Conservation (phyloP, 1,140 invertebrate genomes). For the Himalopsyche phryganea region DNA sequence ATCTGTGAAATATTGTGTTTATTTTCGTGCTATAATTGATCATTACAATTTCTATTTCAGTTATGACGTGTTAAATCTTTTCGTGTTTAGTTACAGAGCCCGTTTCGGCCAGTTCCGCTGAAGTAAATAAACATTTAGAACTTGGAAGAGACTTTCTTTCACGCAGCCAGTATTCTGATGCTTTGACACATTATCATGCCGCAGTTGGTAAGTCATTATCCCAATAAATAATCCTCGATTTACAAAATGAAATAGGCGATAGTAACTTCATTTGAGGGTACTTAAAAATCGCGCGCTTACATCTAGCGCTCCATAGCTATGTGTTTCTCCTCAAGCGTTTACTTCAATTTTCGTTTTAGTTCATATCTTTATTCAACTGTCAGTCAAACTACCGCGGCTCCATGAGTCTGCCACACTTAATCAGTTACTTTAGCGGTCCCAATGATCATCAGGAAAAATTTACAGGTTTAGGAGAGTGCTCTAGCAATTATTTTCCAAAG, state of each 20-base stretch:
- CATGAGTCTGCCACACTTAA: too few relatives aligned
- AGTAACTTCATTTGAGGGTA: too few relatives aligned
- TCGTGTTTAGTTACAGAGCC: constrained; percentile 55
- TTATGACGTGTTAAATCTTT: constrained; percentile 17
- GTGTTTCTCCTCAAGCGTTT: too few relatives aligned
- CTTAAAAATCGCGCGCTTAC: too few relatives aligned
- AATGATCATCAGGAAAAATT: too few relatives aligned
- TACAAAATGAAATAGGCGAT: not conserved
- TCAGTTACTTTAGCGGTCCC: too few relatives aligned
- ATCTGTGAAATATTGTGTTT: not conserved
- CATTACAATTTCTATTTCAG: not conserved
- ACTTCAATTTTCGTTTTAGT: too few relatives aligned
- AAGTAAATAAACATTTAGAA: constrained; percentile 90
- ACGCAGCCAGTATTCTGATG: constrained; percentile 91
- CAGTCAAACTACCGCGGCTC: too few relatives aligned
- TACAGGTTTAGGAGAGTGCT: too few relatives aligned
- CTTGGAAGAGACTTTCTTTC: constrained; percentile 87
- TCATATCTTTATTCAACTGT: too few relatives aligned
- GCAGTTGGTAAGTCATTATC: constrained; percentile 79
- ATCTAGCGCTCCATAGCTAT: too few relatives aligned
- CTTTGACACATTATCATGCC: constrained; percentile 95
- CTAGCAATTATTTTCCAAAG: too few relatives aligned
- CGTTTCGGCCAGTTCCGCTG: constrained; percentile 59
- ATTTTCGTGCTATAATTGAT: not conserved
- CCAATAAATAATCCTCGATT: not conserved